A percentile compares a stretch with the other conserved stretches of the same genome.
Evolutionary conservation across 2,113 vertebrate genomes (phyloP).

Genomic region (Calidris pygmaea): DNA sequence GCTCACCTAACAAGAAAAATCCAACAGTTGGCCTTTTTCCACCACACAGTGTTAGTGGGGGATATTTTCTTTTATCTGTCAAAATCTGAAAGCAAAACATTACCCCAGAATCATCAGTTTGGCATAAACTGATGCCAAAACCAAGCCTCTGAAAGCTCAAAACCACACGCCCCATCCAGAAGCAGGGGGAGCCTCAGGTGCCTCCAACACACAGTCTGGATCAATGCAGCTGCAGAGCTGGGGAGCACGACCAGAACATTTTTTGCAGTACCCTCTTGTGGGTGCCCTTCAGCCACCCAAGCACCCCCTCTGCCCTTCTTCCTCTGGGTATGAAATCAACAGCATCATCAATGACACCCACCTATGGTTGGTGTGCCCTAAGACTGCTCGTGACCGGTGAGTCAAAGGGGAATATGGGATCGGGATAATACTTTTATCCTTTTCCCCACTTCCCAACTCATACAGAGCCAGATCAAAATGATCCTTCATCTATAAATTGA

Average conservation of each 20-base stretch:
- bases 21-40: constrained; percentile 34
- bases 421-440: not conserved
- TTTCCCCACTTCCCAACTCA: not conserved
- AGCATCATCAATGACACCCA: not conserved
- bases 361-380: not conserved
- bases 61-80: constrained; percentile 2
- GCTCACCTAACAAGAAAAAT: not conserved
- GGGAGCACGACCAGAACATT: not conserved
- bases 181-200: not conserved
- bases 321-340: not conserved
- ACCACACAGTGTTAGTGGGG: not conserved
- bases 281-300: not conserved
- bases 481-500: not conserved
- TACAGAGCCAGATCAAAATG: not conserved
- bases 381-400: not conserved
- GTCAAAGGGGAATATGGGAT: accelerated
- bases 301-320: not conserved
- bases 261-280: not conserved
- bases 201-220: accelerated
- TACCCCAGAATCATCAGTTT: not conserved
- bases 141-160: not conserved
- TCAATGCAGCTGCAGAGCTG: accelerated
- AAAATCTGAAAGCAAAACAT: constrained; percentile 46
- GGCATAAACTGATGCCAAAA: not conserved
- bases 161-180: not conserved